phyloP scores from a whole-genome alignment of 2,888 invertebrate species.

The Sphecodes monilicornis region DNA sequence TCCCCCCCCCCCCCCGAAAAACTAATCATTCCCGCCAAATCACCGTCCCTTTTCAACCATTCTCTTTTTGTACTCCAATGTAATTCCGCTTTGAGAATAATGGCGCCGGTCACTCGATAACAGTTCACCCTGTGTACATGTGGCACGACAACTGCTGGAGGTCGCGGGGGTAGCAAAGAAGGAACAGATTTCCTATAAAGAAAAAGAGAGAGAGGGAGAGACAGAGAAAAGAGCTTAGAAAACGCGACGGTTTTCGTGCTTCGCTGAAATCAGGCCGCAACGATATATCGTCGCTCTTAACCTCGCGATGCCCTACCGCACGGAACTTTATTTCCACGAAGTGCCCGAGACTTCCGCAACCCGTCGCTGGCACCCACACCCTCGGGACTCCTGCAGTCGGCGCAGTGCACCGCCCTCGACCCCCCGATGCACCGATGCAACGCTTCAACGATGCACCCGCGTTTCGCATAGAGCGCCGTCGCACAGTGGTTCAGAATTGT shows the following conservation, averaged over 20 bases:
- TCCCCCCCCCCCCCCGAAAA: background rate
- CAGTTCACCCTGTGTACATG: constrained; percentile 3
- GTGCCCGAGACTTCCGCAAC: constrained; percentile 24
- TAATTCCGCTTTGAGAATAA: constrained; percentile 8
- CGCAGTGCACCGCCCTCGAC: constrained; percentile 44
- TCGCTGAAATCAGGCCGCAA: constrained; percentile 54
- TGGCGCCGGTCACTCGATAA: constrained; percentile 13
- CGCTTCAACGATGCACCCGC: constrained; percentile 18
- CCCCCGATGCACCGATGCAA: constrained; percentile 12
- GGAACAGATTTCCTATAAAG: constrained; percentile 37
- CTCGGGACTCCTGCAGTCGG: constrained; percentile 45
- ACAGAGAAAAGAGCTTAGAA: background rate
- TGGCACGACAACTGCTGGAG: background rate
- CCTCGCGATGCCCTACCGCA: constrained; percentile 26
- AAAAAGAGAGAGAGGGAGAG: background rate
- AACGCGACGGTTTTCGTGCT: constrained; percentile 51
- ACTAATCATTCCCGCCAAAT: constrained; percentile 9
- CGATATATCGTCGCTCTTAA: constrained; percentile 57
- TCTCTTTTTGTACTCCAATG: background rate
- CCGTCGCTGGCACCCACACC: constrained; percentile 39
- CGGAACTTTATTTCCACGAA: constrained; percentile 32
- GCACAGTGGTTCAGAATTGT: too few relatives aligned
- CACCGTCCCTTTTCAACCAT: background rate
- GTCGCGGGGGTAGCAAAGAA: background rate
- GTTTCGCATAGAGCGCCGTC: background rate